Percentiles rank a stretch among this genome's conserved stretches.
Conservation (phyloP, 2,113 vertebrate genomes). For the Hymenochirus boettgeri region DNA sequence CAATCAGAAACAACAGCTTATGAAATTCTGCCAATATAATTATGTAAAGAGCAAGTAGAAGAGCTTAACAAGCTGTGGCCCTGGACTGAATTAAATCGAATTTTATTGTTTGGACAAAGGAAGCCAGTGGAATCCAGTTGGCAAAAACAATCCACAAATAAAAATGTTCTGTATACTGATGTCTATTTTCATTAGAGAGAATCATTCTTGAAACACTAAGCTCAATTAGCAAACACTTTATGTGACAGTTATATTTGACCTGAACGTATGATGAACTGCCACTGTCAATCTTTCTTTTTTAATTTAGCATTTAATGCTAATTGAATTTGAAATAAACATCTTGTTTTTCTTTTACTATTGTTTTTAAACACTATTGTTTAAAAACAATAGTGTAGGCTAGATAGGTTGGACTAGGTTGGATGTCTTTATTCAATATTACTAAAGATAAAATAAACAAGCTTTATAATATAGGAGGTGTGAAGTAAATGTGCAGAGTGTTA, state of each 20-base stretch:
- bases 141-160: conserved; percentile 12
- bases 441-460: no score
- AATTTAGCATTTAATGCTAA: no score
- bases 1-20: conserved; percentile 14
- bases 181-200: conserved; percentile 29
- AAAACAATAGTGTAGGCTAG: no score
- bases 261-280: conserved; percentile 4
- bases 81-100: no score
- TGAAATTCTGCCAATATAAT: conserved; percentile 16
- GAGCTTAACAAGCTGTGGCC: conserved; percentile 12
- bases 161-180: neutral
- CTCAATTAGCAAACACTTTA: conserved; percentile 24
- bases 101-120: neutral
- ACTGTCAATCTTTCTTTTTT: no score
- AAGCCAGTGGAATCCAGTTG: neutral
- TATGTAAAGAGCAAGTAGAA: conserved; percentile 1
- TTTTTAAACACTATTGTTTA: no score
- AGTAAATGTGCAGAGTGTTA: no score
- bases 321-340: no score
- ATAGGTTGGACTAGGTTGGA: no score
- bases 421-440: no score
- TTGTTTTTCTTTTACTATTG: no score
- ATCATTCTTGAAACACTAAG: conserved; percentile 17
- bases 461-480: no score
- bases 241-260: conserved; percentile 31